These are phyloP conservation scores for Volucella bombylans DNA, from an alignment of 2,888 invertebrate genomes.

Conservation along the genomic window DNA sequence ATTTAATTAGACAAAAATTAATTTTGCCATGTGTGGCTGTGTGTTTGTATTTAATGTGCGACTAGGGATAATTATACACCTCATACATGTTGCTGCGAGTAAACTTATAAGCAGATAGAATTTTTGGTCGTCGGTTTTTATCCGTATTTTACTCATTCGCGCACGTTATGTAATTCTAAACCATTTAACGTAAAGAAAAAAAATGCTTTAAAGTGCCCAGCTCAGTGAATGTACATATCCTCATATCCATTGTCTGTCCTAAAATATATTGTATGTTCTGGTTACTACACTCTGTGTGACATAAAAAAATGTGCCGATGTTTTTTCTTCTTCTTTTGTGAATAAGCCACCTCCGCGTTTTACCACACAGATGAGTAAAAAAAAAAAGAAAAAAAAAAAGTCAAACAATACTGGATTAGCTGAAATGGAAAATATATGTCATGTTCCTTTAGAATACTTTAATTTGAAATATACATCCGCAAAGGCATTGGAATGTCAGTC, in stretches of 20 bases:
- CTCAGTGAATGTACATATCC: slow-evolving; percentile 8
- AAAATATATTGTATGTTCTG: slow-evolving; percentile 1
- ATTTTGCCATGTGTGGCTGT: slow-evolving; percentile 19
- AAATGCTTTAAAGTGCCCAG: neutral
- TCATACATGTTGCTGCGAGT: slow-evolving; percentile 11
- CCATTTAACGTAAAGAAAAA: slow-evolving; percentile 13
- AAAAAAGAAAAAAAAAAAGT: neutral
- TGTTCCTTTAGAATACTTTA: slow-evolving; percentile 20
- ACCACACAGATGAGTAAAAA: slow-evolving; percentile 1
- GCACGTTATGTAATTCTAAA: slow-evolving; percentile 45
- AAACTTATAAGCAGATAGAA: slow-evolving; percentile 26
- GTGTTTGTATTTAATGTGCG: slow-evolving; percentile 20
- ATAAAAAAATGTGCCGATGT: slow-evolving; percentile 1
- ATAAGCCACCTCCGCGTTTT: slow-evolving; percentile 10
- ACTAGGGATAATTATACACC: slow-evolving; percentile 35
- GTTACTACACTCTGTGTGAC: slow-evolving; percentile 10
- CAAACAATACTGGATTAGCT: no score
- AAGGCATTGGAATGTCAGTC: slow-evolving; percentile 52
- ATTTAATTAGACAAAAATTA: neutral
- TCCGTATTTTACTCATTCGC: slow-evolving; percentile 25
- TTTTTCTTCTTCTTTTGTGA: neutral
- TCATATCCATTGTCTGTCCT: slow-evolving; percentile 1
- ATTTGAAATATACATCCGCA: slow-evolving; percentile 26
- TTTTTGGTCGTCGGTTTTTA: slow-evolving; percentile 19
- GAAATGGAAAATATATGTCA: slow-evolving; percentile 11